Evolutionary conservation across 2,888 invertebrate species (phyloP), one percentile per base, ranked within the genome.

Genomic region (Cephus runcator): DNA sequence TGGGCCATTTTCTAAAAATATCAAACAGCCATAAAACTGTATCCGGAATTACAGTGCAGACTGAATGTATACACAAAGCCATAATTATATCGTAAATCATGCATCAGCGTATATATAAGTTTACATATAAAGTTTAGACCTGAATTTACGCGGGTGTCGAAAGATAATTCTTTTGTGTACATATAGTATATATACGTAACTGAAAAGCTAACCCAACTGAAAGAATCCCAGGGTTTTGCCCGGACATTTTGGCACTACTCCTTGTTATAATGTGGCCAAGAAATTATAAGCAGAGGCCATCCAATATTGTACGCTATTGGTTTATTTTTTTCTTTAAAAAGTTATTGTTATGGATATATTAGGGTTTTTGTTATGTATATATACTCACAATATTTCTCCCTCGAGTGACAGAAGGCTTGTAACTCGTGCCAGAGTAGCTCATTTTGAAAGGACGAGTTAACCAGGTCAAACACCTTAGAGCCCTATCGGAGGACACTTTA

Each of bases 371-470:
- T 56, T 56, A 9, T 56, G 71, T 34, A n/a, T 34, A 3, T 73
- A 80, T 87, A 89, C 89, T 89, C 80, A 89, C 89, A 73, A 83
- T 85, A 83, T 88, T 79, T 82, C 84, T 86, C 82, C 79, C 81
- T 81, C 85, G 85, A 83, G 79, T 86, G 88, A 87, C 85, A 85
- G 87, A 86, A 86, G 85, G 83, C 81, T 81, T 83, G 84, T 83
- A 82, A 85, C 81, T 83, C 83, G 83, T 87, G 85, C 81, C 83
- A 83, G 83, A 78, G 82, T 80, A 80, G 78, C 82, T 87, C 88
- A 88, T 89, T 85, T 87, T 85, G 81, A 71, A 73, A 80, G 75
- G 79, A 73, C 78, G 77, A 78, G 80, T 73, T 79, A 79, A 77
- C 82, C 73, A 75, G 31, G 69, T 33, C 36, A 23, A 69, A 35